A percentile compares a stretch with the other conserved stretches of the same genome.
phyloP scores from a whole-genome alignment of 2,113 vertebrate genomes.

The Thinocorus orbignyianus region DNA sequence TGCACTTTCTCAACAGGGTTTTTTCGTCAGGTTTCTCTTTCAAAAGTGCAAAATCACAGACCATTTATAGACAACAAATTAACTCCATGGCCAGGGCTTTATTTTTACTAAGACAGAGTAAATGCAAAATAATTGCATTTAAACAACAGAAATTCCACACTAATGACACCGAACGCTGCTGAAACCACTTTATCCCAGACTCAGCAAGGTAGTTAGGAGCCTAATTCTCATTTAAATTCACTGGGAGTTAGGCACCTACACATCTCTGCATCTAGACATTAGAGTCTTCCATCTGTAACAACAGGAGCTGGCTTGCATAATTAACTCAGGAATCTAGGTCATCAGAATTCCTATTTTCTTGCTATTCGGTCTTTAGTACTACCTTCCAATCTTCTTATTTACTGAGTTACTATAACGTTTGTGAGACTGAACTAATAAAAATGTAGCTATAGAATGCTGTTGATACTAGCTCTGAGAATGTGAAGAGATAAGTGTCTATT shows the following conservation, averaged over 20 bases:
- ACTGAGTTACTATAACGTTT: not conserved
- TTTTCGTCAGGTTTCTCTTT: not conserved
- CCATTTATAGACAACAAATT: slow-evolving; percentile 35
- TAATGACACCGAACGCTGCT: not conserved
- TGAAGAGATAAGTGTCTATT: not conserved
- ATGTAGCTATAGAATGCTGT: not conserved
- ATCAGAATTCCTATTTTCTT: not conserved
- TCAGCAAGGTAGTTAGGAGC: slow-evolving; percentile 13
- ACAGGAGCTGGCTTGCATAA: not conserved
- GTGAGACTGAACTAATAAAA: slow-evolving; percentile 12
- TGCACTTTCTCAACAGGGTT: slow-evolving; percentile 1
- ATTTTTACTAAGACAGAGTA: not conserved
- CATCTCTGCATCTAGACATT: not conserved
- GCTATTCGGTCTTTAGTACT: not conserved
- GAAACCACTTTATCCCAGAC: not conserved
- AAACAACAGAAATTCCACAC: slow-evolving; percentile 4
- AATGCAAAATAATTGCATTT: slow-evolving; percentile 42
- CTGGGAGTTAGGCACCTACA: not conserved
- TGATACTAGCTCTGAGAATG: not conserved
- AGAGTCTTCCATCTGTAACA: slow-evolving; percentile 1
- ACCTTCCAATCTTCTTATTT: not conserved
- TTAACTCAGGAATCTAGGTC: slow-evolving; percentile 5
- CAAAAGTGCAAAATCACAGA: not conserved
- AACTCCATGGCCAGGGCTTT: not conserved
- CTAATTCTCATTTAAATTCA: slow-evolving; percentile 47